phyloP scores from a whole-genome alignment of 2,888 invertebrate species.

The Esperia sulphurella region DNA sequence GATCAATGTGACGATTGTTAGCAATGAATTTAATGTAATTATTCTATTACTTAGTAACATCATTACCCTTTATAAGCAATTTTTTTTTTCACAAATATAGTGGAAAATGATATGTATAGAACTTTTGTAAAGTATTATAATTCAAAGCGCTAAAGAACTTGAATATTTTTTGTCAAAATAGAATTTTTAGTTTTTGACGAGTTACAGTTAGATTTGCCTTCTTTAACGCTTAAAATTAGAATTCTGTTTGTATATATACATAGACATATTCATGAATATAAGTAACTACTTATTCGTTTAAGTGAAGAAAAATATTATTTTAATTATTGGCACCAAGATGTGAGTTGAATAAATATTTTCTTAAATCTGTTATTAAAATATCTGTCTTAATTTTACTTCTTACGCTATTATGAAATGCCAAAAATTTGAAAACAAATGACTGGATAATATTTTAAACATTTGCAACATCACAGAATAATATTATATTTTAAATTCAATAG shows the following conservation, averaged over 20 bases:
- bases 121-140: slow-evolving; percentile 2
- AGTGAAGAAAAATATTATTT: slow-evolving; percentile 31
- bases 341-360: slow-evolving; percentile 25
- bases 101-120: slow-evolving; percentile 34
- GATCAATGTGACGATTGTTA: slow-evolving; percentile 47
- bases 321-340: slow-evolving; percentile 54
- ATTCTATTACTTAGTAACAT: neutral
- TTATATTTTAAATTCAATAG: slow-evolving; percentile 26
- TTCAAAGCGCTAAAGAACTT: neutral
- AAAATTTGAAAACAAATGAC: slow-evolving; percentile 9
- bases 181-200: neutral
- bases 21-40: slow-evolving; percentile 29
- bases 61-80: too few species aligned
- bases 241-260: slow-evolving; percentile 10
- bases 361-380: slow-evolving; percentile 15
- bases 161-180: neutral
- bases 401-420: slow-evolving; percentile 26
- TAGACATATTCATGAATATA: neutral
- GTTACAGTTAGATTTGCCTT: neutral
- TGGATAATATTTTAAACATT: neutral
- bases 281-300: slow-evolving; percentile 12
- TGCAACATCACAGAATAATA: slow-evolving; percentile 14
- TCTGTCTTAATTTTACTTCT: slow-evolving; percentile 14
- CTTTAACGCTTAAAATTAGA: neutral
- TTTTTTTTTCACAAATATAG: slow-evolving; percentile 28